Evolutionary conservation across 2,113 vertebrate species (phyloP).

Genomic region (Azemiops feae): DNA sequence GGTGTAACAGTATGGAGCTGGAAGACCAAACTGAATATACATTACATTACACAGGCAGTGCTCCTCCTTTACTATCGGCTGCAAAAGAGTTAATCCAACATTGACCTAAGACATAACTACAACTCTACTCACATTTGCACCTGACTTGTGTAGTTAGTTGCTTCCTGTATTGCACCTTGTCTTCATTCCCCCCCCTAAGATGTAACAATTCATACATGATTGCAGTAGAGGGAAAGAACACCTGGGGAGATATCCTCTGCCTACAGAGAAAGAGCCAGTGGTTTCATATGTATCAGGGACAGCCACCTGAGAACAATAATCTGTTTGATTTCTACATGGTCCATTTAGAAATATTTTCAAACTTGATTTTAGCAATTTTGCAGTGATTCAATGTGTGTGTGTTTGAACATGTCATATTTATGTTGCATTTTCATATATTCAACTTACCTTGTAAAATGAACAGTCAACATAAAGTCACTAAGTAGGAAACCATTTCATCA

Average conservation of each 20-base stretch:
- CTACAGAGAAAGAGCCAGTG: neutral
- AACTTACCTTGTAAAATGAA: neutral
- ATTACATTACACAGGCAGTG: neutral
- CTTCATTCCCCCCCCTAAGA: neutral
- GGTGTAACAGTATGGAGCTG: neutral
- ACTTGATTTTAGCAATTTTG: neutral
- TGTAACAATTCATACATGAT: neutral
- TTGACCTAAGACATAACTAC: neutral
- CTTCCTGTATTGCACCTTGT: neutral
- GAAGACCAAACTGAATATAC: neutral
- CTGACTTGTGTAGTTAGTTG: neutral
- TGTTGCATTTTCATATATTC: neutral
- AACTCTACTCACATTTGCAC: neutral
- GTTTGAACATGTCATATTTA: neutral
- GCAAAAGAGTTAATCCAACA: neutral
- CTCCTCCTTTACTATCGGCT: neutral
- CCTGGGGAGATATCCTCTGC: neutral
- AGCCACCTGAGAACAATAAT: neutral
- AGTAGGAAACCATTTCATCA: neutral
- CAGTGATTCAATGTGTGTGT: neutral
- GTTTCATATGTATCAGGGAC: neutral
- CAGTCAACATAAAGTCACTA: neutral
- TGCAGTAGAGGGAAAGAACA: neutral
- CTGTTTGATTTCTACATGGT: neutral
- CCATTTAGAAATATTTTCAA: neutral